phyloP scores from a whole-genome alignment of 2,113 vertebrate species.

The Sebastes schlegelii region DNA sequence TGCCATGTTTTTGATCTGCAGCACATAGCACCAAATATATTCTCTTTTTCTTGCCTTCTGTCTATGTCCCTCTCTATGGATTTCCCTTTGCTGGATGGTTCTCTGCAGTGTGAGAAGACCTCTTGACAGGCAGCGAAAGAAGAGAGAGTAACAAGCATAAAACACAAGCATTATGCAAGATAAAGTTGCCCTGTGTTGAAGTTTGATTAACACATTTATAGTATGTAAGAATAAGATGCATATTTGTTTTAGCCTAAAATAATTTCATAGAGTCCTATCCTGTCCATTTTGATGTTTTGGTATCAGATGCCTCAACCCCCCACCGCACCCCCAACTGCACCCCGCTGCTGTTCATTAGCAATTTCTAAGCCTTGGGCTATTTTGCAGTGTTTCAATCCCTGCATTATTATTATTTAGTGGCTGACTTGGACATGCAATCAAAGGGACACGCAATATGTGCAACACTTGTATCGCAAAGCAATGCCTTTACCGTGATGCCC shows the following conservation, averaged over 20 bases:
- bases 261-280: neutral
- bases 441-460: constrained; percentile 76
- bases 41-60: constrained; percentile 72
- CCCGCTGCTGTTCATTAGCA: constrained; percentile 82
- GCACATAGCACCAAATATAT: constrained; percentile 73
- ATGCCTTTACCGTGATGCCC: constrained; percentile 58
- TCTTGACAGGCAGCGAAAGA: constrained; percentile 69
- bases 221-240: neutral
- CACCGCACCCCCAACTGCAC: constrained; percentile 58
- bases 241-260: constrained; percentile 1
- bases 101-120: constrained; percentile 69
- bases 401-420: constrained; percentile 80
- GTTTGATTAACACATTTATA: constrained; percentile 5
- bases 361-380: constrained; percentile 76
- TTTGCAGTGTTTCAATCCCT: constrained; percentile 70
- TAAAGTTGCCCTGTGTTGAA: constrained; percentile 5
- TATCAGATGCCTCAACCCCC: constrained; percentile 45
- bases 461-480: constrained; percentile 67
- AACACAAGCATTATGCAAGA: constrained; percentile 40
- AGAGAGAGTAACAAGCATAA: constrained; percentile 59
- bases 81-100: constrained; percentile 66
- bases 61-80: constrained; percentile 70
- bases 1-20: constrained; percentile 79
- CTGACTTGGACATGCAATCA: constrained; percentile 80
- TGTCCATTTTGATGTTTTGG: constrained; percentile 8